Conservation (phyloP, 1,140 invertebrate genomes). For the Drosophila rhopaloa region DNA sequence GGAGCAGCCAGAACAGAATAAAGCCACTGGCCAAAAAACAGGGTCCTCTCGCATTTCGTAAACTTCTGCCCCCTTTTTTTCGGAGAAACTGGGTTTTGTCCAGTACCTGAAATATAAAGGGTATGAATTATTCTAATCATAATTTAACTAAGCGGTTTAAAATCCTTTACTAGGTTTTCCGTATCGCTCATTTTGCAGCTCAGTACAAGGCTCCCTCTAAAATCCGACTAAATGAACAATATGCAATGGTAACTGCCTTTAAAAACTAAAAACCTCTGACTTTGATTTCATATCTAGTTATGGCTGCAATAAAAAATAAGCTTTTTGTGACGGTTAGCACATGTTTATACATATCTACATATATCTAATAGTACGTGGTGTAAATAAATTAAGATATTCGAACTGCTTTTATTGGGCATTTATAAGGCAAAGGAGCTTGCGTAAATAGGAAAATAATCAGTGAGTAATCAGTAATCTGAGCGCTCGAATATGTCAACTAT, state of each 20-base stretch:
- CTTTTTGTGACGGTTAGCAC: background rate
- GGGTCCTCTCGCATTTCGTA: constrained; percentile 32
- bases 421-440: background rate
- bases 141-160: background rate
- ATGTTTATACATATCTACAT: background rate
- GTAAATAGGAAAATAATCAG: background rate
- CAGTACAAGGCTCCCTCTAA: background rate
- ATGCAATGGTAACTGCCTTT: background rate
- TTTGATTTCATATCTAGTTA: constrained; percentile 9
- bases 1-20: constrained; percentile 61
- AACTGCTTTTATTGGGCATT: background rate
- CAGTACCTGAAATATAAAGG: background rate
- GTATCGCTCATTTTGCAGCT: background rate
- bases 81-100: too few relatives aligned
- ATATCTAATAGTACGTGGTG: too few relatives aligned
- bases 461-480: too few relatives aligned
- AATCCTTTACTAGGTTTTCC: background rate
- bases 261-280: background rate
- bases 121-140: background rate
- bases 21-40: constrained; percentile 69
- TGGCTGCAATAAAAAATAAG: background rate
- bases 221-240: constrained; percentile 1
- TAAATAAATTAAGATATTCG: background rate
- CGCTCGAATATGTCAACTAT: too few relatives aligned
- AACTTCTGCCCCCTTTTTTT: too few relatives aligned